Evolutionary conservation across 2,113 vertebrate genomes (phyloP), one percentile per base, ranked within the genome.

Genomic region (Elaphurus davidianus): DNA sequence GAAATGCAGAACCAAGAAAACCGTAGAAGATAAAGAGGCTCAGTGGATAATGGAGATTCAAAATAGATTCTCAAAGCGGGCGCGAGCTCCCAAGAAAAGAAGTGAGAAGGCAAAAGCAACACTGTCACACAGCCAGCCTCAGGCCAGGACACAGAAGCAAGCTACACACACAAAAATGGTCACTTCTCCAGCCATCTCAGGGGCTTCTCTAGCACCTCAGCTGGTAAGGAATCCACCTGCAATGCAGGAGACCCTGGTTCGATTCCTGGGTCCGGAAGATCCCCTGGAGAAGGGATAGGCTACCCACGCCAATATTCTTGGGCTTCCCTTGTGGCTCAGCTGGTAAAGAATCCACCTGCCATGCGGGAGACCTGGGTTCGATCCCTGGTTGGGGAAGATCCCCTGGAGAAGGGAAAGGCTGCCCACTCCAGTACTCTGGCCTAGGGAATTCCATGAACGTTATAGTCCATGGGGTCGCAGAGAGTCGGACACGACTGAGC

Each of bases 91-190:
- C 55, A 17, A 40, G 21, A 19, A 50, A 17, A 79, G 33, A 84
- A 55, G 43, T 52, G 40, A 43, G 64, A 88, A 43, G 27, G 12
- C 15, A 60, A 43, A 59, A 33, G 6, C 0, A 1, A 11, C 25
- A 2, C 5, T 0, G 9, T n/a, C 3, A 2, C 10, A 23, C 27
- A 10, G 27, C 33, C 0, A 10, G 15, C 28, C n/a, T 36, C 4
- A 27, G 2, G 43, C 25, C 28, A 8, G 1, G 1, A 33, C 6
- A 14, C 15, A 30, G 54, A 1, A 5, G 10, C 5, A 5, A 27
- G 23, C 54, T 6, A 27, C 11, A 1, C 2, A 17, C 25, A 71
- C 9, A 23, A 30, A 57, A 88, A 21, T 3, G 15, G 23, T 6
- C 13, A 28, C 16, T 15, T 7, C 6, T 14, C 67, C n/a, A 40